A percentile compares a stretch with the other conserved stretches of the same genome.
phyloP scores from a whole-genome alignment of 2,888 invertebrate genomes.

The Schizaphis graminum region DNA sequence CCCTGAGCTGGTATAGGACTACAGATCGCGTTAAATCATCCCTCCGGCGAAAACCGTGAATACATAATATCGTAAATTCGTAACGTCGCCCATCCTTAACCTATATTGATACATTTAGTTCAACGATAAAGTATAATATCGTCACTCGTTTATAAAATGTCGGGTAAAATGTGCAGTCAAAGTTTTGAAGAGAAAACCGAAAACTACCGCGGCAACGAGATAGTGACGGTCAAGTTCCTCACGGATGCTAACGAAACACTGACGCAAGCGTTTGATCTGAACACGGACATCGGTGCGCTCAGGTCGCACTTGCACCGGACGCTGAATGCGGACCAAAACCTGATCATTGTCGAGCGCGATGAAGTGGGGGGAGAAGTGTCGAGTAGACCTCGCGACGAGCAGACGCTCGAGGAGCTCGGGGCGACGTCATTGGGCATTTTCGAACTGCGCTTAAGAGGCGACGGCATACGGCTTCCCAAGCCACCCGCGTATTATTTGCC shows the following conservation, averaged over 20 bases:
- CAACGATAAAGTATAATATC: neutral
- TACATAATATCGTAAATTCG: neutral
- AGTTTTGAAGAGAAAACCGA: neutral
- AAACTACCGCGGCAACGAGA: conserved; percentile 41
- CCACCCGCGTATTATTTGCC: conserved; percentile 68
- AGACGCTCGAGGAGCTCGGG: conserved; percentile 69
- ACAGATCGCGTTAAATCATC: neutral
- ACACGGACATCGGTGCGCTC: conserved; percentile 68
- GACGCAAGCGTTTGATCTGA: conserved; percentile 68
- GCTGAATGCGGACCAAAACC: conserved; percentile 67
- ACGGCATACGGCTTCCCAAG: conserved; percentile 12
- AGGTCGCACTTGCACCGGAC: conserved; percentile 68
- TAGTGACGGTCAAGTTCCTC: conserved; percentile 68
- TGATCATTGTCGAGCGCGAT: conserved; percentile 69
- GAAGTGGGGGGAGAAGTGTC: conserved; percentile 66
- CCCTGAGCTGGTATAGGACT: neutral
- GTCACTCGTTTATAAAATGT: neutral
- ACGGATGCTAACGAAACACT: conserved; percentile 67
- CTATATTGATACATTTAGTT: neutral
- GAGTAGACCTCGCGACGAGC: conserved; percentile 67
- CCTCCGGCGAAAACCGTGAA: neutral
- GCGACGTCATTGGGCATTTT: conserved; percentile 69
- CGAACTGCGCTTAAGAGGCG: conserved; percentile 67
- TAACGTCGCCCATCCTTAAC: neutral
- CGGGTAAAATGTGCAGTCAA: neutral